Base-by-base conservation (phyloP, 2,888 invertebrate species). In the Hecatera dysodea region DNA sequence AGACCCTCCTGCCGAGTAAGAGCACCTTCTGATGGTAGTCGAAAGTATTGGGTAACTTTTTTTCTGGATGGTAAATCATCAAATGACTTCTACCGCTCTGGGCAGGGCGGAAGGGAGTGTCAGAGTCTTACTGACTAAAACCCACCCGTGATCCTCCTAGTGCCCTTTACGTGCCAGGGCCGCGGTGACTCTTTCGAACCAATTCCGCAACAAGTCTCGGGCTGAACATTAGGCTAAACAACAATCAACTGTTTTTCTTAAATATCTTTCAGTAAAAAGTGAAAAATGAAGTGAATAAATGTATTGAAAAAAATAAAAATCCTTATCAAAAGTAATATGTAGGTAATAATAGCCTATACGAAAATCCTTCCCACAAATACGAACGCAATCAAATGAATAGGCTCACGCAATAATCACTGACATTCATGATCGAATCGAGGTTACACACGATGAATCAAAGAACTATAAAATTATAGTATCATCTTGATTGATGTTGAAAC, bases 391-490 rank as follows among this genome's bases (percentile, higher is more conserved):
- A 12, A n/a, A 55, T 39, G 12, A 44, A 52, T 60, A 61, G 22
- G 29, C 33, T 33, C 48, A 33, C 29, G 7, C 3, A 29, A 24
- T 42, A 46, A 61, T 60, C 75, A 74, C 60, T 46, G 60, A 29
- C 24, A 17, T 39, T 74, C 27, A 56, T 61, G 55, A 65, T 11
- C 6, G 24, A 39, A n/a, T 27, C 61, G 72, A 79, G 79, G 72
- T 56, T 56, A 36, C 22, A 6, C 24, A 17, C n/a, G 17, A 36
- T 78, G 55, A 61, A n/a, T n/a, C n/a, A n/a, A 56, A 55, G 48
- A 27, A 44, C 24, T 29, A 76, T 39, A 22, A 24, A 42, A 44
- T 29, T 11, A 57, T 57, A 63, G 8, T 24, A 52, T 75, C 36
- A 48, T 48, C n/a, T 46, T 53, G 53, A 65, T 46, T n/a, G 42